Base-by-base conservation (phyloP, 1,140 invertebrate genomes). In the Thaumatotibia leucotreta region DNA sequence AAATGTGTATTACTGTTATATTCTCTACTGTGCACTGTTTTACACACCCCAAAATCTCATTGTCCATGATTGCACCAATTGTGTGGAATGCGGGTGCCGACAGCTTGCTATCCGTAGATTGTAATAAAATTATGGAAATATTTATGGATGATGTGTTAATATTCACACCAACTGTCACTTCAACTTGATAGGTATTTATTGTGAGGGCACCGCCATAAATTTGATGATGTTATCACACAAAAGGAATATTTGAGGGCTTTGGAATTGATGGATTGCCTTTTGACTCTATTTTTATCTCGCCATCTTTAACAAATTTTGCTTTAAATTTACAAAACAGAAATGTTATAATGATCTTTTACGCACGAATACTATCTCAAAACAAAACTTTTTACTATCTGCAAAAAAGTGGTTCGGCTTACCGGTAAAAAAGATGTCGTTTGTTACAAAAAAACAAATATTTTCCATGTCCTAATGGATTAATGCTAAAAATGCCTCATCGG, bases 31-130 rank as follows among this genome's bases (percentile, higher is more conserved):
- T 58, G 52, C 2, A 11, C 24, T 76, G 79, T 85, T 86, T 84
- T 84, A 85, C 80, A 76, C 80, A 77, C 82, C 82, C 84, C 83
- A 77, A 90, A 88, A 90, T 90, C 83, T 87, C 86, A 82, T 89
- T 87, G 83, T 66, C 76, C 81, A 85, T 89, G 85, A 90, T 90
- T 90, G 85, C 84, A 79, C 81, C 86, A 90, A 90, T 90, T 90
- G 88, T 89, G 75, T 80, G 68, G 70, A 73, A 90, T 90, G 88
- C 88, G 88, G 88, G 86, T 82, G 83, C 68, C 76, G 86, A 88
- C 82, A 80, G 83, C 81, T 84, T 82, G 83, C 32, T 86, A 76
- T 78, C 76, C 64, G 82, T 83, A 83, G 81, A 84, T 84, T 80
- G 72, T 76, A 73, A 79, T 77, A 71, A 79, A 73, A 80, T 80